Base-by-base conservation (phyloP, 2,797 vertebrate species). In the Halcyon smyrnensis region DNA sequence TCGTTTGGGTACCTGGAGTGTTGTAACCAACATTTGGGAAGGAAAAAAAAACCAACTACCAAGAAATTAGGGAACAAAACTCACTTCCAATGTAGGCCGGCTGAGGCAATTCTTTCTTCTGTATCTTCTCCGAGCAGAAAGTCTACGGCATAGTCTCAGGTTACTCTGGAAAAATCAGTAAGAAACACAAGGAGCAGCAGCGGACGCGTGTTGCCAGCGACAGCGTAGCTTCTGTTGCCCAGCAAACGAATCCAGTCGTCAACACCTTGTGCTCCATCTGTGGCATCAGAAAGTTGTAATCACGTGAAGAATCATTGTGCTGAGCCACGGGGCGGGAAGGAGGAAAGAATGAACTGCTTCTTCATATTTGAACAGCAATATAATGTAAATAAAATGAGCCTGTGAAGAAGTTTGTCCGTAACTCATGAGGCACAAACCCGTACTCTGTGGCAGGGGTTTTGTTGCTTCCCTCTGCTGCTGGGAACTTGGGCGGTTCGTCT, bases 381-480 rank as follows among this genome's bases (percentile, higher is more conserved):
- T 17, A 81, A 73, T 3, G 21, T 75, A 87, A 93, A 89, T 87
- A 85, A 76, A 60, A 41, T 21, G 48, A 87, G 48, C 41, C 24
- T 1, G 20, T 32, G 53, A 70, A 90, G 46, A 39, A 76, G 41
- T 57, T 57, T 43, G 21, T 30, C 68, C 12, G 15, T 70, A 34
- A 70, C 74, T 80, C 48, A 5, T 20, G 39, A 28, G 67, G 37
- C 56, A 34, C 34, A 34, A 67, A 86, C 20, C 6, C 5, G 1
- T 12, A 15, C 43, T 82, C 43, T n/a, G 43, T 45, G 75, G 30
- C 48, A 80, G 53, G 53, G 48, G 11, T 57, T 83, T 19, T 80
- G 39, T 41, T 70, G 62, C 78, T 93, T 93, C 92, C 89, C 89
- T 80, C 92, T 94, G 90, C 92, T 85, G 90, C 87, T 82, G 48